phyloP scores from a whole-genome alignment of 1,140 invertebrate species.

The Anoplolepis gracilipes region DNA sequence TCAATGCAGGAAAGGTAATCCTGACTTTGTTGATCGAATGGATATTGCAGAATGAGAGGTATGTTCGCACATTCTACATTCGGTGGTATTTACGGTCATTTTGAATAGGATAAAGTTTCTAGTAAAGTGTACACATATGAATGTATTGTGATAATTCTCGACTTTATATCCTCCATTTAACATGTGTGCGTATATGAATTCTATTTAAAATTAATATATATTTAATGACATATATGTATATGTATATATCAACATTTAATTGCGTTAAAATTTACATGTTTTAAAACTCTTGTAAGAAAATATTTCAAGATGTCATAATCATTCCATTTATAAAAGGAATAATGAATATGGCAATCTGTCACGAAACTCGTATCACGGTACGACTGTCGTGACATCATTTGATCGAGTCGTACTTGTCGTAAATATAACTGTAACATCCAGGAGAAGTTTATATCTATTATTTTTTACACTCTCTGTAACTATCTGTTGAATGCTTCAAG shows the following conservation, averaged over 20 bases:
- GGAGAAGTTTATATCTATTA: too few relatives aligned
- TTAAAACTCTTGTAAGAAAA: not conserved
- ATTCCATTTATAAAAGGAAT: not conserved
- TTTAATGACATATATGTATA: not conserved
- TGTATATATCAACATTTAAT: too few relatives aligned
- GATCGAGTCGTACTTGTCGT: too few relatives aligned
- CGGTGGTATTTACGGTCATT: conserved; percentile 64
- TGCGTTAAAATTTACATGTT: too few relatives aligned
- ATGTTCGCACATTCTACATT: conserved; percentile 37
- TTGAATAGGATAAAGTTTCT: conserved; percentile 57
- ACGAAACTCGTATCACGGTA: not conserved
- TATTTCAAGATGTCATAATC: not conserved
- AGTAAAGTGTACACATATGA: conserved; percentile 52
- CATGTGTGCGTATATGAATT: conserved; percentile 17
- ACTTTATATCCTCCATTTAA: not conserved
- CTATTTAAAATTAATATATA: too few relatives aligned
- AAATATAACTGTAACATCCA: not conserved
- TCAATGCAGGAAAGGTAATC: conserved; percentile 28
- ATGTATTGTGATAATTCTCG: conserved; percentile 9
- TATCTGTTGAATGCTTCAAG: conserved; percentile 1
- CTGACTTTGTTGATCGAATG: conserved; percentile 42
- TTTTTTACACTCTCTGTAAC: not conserved
- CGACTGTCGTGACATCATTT: not conserved
- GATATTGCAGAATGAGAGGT: conserved; percentile 44
- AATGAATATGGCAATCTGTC: not conserved